These are phyloP conservation scores for Aegypius monachus DNA, from an alignment of 2,113 vertebrate species.

Conservation along the genomic window DNA sequence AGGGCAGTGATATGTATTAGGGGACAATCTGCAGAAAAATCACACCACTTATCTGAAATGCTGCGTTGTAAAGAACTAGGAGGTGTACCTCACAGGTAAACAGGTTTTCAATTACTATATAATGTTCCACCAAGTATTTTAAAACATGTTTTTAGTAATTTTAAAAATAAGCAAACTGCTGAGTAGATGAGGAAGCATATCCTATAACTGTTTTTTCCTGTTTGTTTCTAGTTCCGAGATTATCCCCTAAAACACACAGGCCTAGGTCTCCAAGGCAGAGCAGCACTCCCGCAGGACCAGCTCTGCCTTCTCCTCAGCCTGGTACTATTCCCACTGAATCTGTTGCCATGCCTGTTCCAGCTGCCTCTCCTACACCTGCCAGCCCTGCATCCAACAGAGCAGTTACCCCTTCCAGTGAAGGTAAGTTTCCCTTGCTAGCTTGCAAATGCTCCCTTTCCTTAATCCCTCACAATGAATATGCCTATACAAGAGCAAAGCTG, in stretches of 20 bases:
- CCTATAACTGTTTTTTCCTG: constrained; percentile 20
- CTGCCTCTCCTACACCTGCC: constrained; percentile 88
- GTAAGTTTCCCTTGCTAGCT: constrained; percentile 45
- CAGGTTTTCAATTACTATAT: not conserved
- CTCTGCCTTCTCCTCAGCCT: constrained; percentile 85
- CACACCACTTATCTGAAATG: not conserved
- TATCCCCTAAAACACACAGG: constrained; percentile 86
- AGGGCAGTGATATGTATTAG: not conserved
- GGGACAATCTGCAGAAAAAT: not conserved
- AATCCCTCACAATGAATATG: not conserved
- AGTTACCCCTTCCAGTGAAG: constrained; percentile 84
- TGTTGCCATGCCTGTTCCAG: constrained; percentile 78
- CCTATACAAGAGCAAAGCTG: not conserved
- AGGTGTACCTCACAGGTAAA: constrained; percentile 35
- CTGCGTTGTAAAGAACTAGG: not conserved
- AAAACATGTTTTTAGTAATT: constrained; percentile 31
- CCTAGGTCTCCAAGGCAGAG: constrained; percentile 95
- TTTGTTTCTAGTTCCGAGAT: constrained; percentile 77
- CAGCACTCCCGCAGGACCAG: constrained; percentile 79
- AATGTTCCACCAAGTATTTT: not conserved
- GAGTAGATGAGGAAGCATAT: not conserved
- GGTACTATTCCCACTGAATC: constrained; percentile 85
- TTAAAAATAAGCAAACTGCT: constrained; percentile 4
- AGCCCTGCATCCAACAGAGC: constrained; percentile 88
- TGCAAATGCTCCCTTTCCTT: not conserved